Base-by-base conservation (phyloP, 2,888 invertebrate species). In the Troides oblongomaculatus region DNA sequence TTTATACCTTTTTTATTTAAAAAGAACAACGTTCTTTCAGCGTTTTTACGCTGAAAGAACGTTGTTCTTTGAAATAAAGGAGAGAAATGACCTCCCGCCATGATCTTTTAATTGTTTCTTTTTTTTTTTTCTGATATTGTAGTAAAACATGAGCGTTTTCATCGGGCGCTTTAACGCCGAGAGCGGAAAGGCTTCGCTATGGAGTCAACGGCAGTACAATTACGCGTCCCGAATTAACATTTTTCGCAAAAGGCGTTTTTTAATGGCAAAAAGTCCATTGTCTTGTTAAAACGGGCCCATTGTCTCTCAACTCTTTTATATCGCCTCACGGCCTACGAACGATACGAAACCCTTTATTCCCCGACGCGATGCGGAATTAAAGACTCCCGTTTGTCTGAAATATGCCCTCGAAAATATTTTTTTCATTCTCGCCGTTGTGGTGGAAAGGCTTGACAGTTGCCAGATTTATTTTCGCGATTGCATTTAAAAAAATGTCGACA, bases 241-340 rank as follows among this genome's bases (percentile, higher is more conserved):
- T 67, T 70, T 70, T 70, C 64, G 64, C 67, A 67, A 70, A 66
- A 70, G 74, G 75, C 72, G 68, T 70, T 76, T 79, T 77, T 76
- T 79, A 80, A 82, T 78, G 78, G 79, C 71, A 77, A 78, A 79
- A 81, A 79, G 73, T 77, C 80, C 77, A 80, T 84, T 84, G 81
- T 84, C 79, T 84, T 80, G 77, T 72, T 72, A 65, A 63, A 72
- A 72, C 68, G 70, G 66, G 57, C 36, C 68, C 71, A 75, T 75
- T 78, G 78, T 78, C 76, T 78, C 73, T 72, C 72, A 71, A 73
- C 73, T 78, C 78, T 76, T 77, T 78, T 75, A 74, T 77, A 72
- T 62, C 68, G 63, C 62, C 66, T 70, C 63, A 66, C 64, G 57
- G 57, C 63, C 67, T 64, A 64, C 30, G 67, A 66, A 59, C 66